Evolutionary conservation across 2,797 vertebrate species (phyloP).

Genomic region (Naso thynnoides): DNA sequence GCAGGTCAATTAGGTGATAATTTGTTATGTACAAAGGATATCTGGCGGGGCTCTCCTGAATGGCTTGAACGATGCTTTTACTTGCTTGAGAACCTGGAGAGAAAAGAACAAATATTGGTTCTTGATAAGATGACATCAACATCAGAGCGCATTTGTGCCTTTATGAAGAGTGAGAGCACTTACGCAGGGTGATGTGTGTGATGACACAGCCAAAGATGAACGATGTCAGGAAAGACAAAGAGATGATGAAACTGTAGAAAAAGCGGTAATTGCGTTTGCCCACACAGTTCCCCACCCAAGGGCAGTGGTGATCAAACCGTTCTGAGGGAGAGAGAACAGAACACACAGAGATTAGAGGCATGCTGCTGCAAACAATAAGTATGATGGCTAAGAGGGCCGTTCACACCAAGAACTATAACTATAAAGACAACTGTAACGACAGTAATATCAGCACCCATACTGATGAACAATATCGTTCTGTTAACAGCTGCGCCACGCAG

Average conservation of each 20-base stretch:
- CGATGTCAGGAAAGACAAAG: conserved; percentile 95
- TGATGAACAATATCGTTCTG: no score
- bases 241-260: conserved; percentile 97
- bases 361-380: no score
- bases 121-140: neutral
- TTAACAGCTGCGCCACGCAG: no score
- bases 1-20: neutral
- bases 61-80: conserved; percentile 86
- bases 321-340: conserved; percentile 79
- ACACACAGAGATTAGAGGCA: conserved; percentile 11
- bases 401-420: no score
- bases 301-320: conserved; percentile 97
- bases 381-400: no score
- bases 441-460: no score
- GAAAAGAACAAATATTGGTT: neutral
- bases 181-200: conserved; percentile 94
- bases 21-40: conserved; percentile 88
- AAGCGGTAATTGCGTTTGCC: conserved; percentile 97
- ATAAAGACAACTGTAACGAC: no score
- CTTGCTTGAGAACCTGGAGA: conserved; percentile 88
- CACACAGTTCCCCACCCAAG: conserved; percentile 98
- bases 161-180: conserved; percentile 68
- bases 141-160: neutral
- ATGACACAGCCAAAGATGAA: conserved; percentile 97
- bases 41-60: conserved; percentile 96